Evolutionary conservation across 2,113 vertebrate genomes (phyloP), one percentile per base, ranked within the genome.

Genomic region (Xenopus borealis): DNA sequence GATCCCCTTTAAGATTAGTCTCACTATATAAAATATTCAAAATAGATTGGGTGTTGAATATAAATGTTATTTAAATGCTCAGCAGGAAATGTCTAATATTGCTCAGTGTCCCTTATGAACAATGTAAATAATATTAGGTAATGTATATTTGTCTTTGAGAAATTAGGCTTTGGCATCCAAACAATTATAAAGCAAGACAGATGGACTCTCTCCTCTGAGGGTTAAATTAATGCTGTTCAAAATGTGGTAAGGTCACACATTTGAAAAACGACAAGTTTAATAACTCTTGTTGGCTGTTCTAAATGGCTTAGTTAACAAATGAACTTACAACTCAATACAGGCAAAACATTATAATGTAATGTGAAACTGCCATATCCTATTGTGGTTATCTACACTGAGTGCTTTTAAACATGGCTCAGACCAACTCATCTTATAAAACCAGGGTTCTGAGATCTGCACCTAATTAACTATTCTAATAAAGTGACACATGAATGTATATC

Each of bases 111-210:
- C 71, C 27, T 62, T 20, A 53, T 55, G 62, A 63, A 33, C 14
- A 12, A 57, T 46, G 52, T 57, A 66, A 66, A 74, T 45, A 66
- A 74, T 74, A 74, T 59, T 45, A 59, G 71, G 19, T 40, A 59
- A 59, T 65, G 63, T 74, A 58, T 45, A 74, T 74, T 66, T 74
- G 72, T 74, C 63, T 74, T 66, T 74, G 63, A 74, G 40, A 47
- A 46, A 58, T 73, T 65, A 18, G 33, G 3, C 53, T 30, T 13
- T 19, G 20, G 19, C 33, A 27, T 58, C 63, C 63, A 74, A 66
- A 74, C 63, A 66, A 74, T 40, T 59, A 66, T 74, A 53, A 66
- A n/a, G 52, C 46, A 45, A 47, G 72, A 74, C 62, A 66, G 52
- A 74, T 74, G 50, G 14, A 63, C 59, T 46, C 46, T 74, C 62